phyloP scores from a whole-genome alignment of 2,888 invertebrate genomes.

The Brassicogethes aeneus region DNA sequence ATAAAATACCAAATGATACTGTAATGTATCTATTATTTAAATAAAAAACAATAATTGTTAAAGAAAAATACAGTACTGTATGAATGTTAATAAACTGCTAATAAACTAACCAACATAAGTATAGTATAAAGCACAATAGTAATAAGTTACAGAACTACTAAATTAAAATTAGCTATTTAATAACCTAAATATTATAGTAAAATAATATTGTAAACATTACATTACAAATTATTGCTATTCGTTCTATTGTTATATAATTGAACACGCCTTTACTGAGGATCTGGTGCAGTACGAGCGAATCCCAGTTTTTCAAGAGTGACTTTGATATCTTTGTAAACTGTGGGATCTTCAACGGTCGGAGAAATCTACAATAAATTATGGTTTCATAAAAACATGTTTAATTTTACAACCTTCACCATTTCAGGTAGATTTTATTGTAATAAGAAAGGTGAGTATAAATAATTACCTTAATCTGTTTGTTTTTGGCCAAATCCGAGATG shows the following conservation, averaged over 20 bases:
- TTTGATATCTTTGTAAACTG: slow-evolving; percentile 72
- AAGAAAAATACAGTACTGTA: background rate
- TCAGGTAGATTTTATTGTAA: no score
- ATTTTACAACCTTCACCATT: background rate
- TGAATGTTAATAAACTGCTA: background rate
- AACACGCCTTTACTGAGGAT: slow-evolving; percentile 40
- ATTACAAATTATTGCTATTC: slow-evolving; percentile 4
- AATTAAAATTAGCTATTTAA: slow-evolving; percentile 1
- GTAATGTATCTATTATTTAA: slow-evolving; percentile 2
- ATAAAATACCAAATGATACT: background rate
- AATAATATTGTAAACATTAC: slow-evolving; percentile 2
- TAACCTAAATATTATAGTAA: background rate
- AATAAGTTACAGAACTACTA: slow-evolving; percentile 4
- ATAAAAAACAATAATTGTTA: background rate
- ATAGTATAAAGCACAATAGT: slow-evolving; percentile 1
- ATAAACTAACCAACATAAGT: slow-evolving; percentile 3
- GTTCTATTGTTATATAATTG: background rate
- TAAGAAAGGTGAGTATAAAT: no score
- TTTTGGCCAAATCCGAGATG: slow-evolving; percentile 75
- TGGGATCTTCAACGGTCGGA: slow-evolving; percentile 80
- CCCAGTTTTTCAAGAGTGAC: slow-evolving; percentile 65
- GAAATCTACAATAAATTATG: slow-evolving; percentile 49
- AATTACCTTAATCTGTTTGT: slow-evolving; percentile 64
- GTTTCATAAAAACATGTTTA: slow-evolving; percentile 13
- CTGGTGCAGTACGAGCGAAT: slow-evolving; percentile 63